Percentiles rank a stretch among this genome's conserved stretches.
Conservation (phyloP, 1,140 invertebrate species). For the Leptoteleia sp. region DNA sequence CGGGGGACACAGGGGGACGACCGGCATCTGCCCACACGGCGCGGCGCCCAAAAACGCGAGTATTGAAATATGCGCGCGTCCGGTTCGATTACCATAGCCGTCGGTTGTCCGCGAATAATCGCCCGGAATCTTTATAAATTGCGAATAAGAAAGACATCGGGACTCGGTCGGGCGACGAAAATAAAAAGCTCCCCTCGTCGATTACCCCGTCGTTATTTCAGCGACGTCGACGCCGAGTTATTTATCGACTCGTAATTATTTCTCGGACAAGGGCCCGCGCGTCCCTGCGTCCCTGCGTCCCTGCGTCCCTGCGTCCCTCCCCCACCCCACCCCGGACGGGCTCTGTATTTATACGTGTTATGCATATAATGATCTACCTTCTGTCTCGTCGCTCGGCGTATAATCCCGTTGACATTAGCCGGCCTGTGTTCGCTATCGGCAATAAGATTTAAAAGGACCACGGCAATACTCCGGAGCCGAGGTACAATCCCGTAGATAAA, state of each 20-base stretch:
- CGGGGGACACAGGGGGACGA: too few species aligned
- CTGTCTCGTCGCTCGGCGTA: constrained; percentile 39
- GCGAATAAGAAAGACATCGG: constrained; percentile 45
- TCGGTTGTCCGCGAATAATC: constrained; percentile 15
- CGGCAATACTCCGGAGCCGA: constrained; percentile 26
- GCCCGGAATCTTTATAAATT: constrained; percentile 34
- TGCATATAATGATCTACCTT: constrained; percentile 64
- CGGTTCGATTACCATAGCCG: constrained; percentile 5
- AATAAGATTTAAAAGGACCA: constrained; percentile 53
- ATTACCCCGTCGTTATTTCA: constrained; percentile 39
- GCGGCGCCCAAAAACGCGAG: constrained; percentile 4
- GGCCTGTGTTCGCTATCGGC: constrained; percentile 52
- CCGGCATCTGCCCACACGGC: constrained; percentile 22
- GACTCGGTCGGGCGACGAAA: not conserved
- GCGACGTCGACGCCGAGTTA: constrained; percentile 51
- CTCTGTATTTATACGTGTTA: constrained; percentile 59
- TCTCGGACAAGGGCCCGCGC: too few species aligned
- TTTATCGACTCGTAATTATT: constrained; percentile 58
- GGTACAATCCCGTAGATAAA: constrained; percentile 60
- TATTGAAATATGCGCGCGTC: constrained; percentile 11
- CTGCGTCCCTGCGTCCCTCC: too few species aligned
- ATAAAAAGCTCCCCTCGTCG: constrained; percentile 35
- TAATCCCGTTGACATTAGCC: constrained; percentile 48
- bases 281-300: too few species aligned
- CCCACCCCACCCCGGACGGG: constrained; percentile 4